A percentile compares a stretch with the other conserved stretches of the same genome.
Conservation (phyloP, 2,888 invertebrate species). For the Rhorus exstirpatorius region DNA sequence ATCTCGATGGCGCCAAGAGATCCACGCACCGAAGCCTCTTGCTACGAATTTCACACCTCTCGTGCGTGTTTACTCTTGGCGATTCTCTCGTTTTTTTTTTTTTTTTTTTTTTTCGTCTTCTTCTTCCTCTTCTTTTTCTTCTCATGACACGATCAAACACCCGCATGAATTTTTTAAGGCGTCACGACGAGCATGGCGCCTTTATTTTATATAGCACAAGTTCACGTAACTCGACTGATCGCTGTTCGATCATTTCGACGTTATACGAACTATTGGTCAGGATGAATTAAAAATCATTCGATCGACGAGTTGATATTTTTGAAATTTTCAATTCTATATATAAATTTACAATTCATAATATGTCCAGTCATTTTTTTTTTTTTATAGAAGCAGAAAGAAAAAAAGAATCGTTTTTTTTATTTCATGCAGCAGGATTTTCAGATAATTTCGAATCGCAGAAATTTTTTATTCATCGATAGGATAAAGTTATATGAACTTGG, state of each 20-base stretch:
- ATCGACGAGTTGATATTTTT: not conserved
- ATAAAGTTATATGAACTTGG: too few species aligned
- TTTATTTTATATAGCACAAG: not conserved
- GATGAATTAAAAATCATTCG: too few species aligned
- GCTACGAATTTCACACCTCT: slow-evolving; percentile 49
- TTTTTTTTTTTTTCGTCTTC: too few species aligned
- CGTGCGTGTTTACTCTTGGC: slow-evolving; percentile 24
- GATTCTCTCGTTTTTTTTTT: not conserved
- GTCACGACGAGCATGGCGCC: not conserved
- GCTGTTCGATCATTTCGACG: not conserved
- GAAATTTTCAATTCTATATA: not conserved
- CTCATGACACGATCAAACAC: slow-evolving; percentile 19
- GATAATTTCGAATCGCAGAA: too few species aligned
- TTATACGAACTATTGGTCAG: too few species aligned
- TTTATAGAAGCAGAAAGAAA: too few species aligned
- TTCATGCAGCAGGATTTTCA: too few species aligned
- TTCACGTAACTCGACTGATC: not conserved
- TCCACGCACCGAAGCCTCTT: slow-evolving; percentile 16
- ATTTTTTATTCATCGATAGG: too few species aligned
- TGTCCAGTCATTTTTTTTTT: too few species aligned
- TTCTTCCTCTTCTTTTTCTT: too few species aligned
- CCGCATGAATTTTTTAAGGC: not conserved
- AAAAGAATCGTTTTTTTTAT: too few species aligned
- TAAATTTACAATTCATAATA: too few species aligned
- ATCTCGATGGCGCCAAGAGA: slow-evolving; percentile 58